These are phyloP conservation scores for Conistra vaccinii DNA, from an alignment of 2,888 invertebrate genomes.

Conservation along the genomic window DNA sequence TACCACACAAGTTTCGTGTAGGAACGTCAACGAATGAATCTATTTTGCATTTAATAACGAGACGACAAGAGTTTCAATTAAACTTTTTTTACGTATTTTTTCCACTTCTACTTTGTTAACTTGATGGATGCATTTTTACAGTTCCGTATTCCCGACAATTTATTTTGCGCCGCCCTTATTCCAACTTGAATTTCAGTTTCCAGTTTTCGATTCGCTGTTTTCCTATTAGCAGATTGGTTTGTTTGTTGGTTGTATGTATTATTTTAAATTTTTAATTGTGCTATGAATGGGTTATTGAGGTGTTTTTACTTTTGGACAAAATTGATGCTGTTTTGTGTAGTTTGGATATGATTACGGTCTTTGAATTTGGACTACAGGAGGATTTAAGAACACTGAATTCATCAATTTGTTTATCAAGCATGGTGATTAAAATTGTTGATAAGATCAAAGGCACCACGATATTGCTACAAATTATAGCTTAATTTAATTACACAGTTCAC, in stretches of 20 bases:
- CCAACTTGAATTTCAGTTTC: constrained; percentile 48
- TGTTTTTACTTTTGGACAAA: constrained; percentile 1
- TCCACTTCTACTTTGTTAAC: constrained; percentile 62
- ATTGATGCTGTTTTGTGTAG: not conserved
- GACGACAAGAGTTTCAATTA: constrained; percentile 71
- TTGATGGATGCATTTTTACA: constrained; percentile 59
- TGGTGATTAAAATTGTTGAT: too few relatives aligned
- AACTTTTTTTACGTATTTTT: constrained; percentile 61
- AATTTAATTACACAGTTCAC: too few relatives aligned
- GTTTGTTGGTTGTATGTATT: constrained; percentile 48
- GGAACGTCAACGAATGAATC: constrained; percentile 61
- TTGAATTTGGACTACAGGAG: not conserved
- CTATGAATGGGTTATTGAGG: constrained; percentile 6
- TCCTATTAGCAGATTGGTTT: constrained; percentile 50
- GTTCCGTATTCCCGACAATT: constrained; percentile 44
- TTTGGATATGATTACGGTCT: not conserved
- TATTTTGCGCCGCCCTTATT: constrained; percentile 25
- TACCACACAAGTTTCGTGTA: constrained; percentile 13
- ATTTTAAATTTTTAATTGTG: constrained; percentile 54
- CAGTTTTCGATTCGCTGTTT: constrained; percentile 50
- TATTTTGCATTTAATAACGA: constrained; percentile 71
- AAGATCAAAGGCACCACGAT: not conserved
- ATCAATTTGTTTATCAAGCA: not conserved
- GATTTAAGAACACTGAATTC: not conserved
- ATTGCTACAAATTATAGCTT: too few relatives aligned